These are phyloP conservation scores for Thyatira batis DNA, from an alignment of 2,888 invertebrate genomes.

Conservation along the genomic window DNA sequence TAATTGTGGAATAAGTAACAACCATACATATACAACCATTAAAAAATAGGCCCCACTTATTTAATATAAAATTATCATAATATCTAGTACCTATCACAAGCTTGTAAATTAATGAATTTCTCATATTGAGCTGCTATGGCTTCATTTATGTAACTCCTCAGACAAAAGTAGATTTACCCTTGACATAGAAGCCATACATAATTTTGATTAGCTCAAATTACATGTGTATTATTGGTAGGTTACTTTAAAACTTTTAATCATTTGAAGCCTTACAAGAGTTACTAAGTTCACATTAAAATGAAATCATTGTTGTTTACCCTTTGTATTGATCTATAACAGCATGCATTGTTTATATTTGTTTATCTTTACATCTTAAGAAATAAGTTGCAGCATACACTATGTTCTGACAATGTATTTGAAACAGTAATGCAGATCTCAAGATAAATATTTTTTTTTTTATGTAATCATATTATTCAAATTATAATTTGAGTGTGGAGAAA, in stretches of 20 bases:
- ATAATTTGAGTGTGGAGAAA: too few relatives aligned
- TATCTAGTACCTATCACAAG: too few relatives aligned
- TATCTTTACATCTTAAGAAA: too few relatives aligned
- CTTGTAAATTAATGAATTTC: slow-evolving; percentile 13
- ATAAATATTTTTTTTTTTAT: too few relatives aligned
- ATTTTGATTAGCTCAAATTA: slow-evolving; percentile 42
- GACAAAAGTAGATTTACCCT: slow-evolving; percentile 38
- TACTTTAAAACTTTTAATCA: slow-evolving; percentile 30
- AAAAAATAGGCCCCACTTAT: slow-evolving; percentile 13
- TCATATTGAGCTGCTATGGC: slow-evolving; percentile 21
- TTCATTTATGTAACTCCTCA: slow-evolving; percentile 20
- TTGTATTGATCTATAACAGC: neutral
- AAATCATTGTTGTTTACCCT: neutral
- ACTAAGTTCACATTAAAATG: neutral
- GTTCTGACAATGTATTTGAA: too few relatives aligned
- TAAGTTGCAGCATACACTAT: too few relatives aligned
- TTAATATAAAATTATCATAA: too few relatives aligned
- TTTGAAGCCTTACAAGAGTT: slow-evolving; percentile 33
- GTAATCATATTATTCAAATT: too few relatives aligned
- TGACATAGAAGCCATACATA: slow-evolving; percentile 57
- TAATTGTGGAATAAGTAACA: too few relatives aligned
- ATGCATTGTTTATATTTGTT: too few relatives aligned
- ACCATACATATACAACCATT: too few relatives aligned
- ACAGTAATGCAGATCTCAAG: too few relatives aligned
- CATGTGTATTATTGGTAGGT: slow-evolving; percentile 19